A percentile compares a stretch with the other conserved stretches of the same genome.
These are phyloP conservation scores for Scelioninae gen. 2 DNA, from an alignment of 2,888 invertebrate genomes.

Conservation along the genomic window DNA sequence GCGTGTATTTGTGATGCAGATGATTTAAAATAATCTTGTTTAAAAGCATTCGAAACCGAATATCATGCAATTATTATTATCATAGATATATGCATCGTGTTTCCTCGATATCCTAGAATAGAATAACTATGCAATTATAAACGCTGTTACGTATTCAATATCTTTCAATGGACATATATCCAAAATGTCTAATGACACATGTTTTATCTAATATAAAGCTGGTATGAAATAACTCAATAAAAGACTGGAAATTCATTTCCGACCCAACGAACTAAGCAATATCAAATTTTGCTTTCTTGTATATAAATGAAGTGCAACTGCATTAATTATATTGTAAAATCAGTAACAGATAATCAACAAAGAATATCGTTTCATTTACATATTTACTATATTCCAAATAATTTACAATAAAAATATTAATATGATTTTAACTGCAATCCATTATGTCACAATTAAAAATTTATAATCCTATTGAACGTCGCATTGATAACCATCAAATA, in stretches of 20 bases:
- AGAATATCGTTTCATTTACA: too few relatives aligned
- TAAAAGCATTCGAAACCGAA: constrained; percentile 9
- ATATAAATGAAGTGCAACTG: too few relatives aligned
- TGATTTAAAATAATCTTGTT: constrained; percentile 8
- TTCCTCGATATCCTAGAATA: constrained; percentile 13
- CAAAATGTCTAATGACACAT: constrained; percentile 20
- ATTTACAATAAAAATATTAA: too few relatives aligned
- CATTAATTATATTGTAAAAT: too few relatives aligned
- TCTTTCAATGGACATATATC: constrained; percentile 19
- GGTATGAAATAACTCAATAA: constrained; percentile 20
- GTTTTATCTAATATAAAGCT: constrained; percentile 15
- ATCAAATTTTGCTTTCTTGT: neutral
- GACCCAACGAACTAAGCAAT: neutral
- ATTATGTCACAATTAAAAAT: too few relatives aligned
- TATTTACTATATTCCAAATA: too few relatives aligned
- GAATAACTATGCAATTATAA: constrained; percentile 28
- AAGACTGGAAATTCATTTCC: constrained; percentile 4
- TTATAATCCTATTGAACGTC: too few relatives aligned
- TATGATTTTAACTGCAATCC: too few relatives aligned
- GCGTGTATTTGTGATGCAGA: neutral
- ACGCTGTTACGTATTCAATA: constrained; percentile 28
- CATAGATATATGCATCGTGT: constrained; percentile 10
- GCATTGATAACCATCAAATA: too few relatives aligned
- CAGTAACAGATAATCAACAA: too few relatives aligned
- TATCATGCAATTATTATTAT: constrained; percentile 20